Evolutionary conservation across 2,888 invertebrate species (phyloP).

Genomic region (Enchytraeus crypticus): DNA sequence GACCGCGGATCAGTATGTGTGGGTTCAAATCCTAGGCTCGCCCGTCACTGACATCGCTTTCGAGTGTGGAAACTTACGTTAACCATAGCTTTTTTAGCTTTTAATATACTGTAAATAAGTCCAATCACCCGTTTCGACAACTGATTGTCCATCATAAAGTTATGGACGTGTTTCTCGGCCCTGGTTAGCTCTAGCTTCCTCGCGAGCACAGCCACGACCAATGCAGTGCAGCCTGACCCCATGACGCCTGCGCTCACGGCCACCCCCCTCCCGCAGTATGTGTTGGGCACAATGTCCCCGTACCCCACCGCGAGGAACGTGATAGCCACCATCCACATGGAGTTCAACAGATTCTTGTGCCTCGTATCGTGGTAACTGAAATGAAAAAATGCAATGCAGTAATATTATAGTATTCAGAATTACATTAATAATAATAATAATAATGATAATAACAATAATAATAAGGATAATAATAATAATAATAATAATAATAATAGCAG

Average conservation of each 20-base stretch:
- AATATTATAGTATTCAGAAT: background rate
- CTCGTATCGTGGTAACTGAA: slow-evolving; percentile 20
- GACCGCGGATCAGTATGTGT: no score
- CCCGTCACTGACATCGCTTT: no score
- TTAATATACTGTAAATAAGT: no score
- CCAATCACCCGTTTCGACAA: slow-evolving; percentile 37
- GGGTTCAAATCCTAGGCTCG: no score
- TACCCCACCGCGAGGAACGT: slow-evolving; percentile 47
- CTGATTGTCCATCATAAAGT: slow-evolving; percentile 46
- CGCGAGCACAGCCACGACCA: slow-evolving; percentile 46
- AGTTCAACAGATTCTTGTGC: slow-evolving; percentile 42
- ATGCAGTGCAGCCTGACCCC: slow-evolving; percentile 43
- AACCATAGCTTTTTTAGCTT: no score
- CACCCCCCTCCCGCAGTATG: slow-evolving; percentile 45
- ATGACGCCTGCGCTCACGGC: slow-evolving; percentile 43
- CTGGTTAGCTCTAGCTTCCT: slow-evolving; percentile 43
- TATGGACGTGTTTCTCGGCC: slow-evolving; percentile 47
- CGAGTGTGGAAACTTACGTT: no score
- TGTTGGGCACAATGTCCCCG: slow-evolving; percentile 46
- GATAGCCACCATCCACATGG: slow-evolving; percentile 47
- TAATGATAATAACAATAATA: no score
- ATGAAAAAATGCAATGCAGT: background rate
- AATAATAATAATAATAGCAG: background rate
- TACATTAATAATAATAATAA: no score
- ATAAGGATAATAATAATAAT: background rate